Evolutionary conservation across 1,140 invertebrate genomes (phyloP).

Genomic region (Euwallacea similis): DNA sequence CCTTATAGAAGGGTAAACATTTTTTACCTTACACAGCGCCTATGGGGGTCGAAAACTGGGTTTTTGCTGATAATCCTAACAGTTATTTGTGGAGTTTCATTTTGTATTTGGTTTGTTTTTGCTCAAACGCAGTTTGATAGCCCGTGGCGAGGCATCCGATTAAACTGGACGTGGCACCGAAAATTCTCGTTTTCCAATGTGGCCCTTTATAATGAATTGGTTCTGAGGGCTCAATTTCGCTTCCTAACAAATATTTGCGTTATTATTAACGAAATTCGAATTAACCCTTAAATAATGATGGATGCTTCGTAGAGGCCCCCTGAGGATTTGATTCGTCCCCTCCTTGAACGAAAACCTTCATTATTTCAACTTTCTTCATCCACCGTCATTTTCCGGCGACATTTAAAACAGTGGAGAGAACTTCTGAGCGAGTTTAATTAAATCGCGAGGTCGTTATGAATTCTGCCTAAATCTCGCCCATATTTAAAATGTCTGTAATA

Average conservation of each 20-base stretch:
- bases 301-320: background rate
- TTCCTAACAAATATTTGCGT: too few species aligned
- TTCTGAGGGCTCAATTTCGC: too few species aligned
- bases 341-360: background rate
- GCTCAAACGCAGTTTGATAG: conserved; percentile 20
- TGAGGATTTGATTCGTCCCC: background rate
- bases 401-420: conserved; percentile 7
- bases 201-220: too few species aligned
- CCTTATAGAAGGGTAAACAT: background rate
- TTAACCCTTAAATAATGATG: too few species aligned
- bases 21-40: conserved; percentile 1
- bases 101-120: conserved; percentile 21
- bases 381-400: background rate
- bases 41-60: background rate
- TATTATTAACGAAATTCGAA: too few species aligned
- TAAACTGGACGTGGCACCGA: conserved; percentile 9
- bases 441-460: conserved; percentile 4
- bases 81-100: conserved; percentile 15
- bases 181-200: background rate
- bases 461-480: background rate
- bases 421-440: conserved; percentile 4
- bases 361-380: background rate
- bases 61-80: conserved; percentile 16
- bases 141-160: conserved; percentile 14
- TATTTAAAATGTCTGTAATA: conserved; percentile 2